Evolutionary conservation across 1,140 invertebrate species (phyloP).

Genomic region (Epicauta chinensis): DNA sequence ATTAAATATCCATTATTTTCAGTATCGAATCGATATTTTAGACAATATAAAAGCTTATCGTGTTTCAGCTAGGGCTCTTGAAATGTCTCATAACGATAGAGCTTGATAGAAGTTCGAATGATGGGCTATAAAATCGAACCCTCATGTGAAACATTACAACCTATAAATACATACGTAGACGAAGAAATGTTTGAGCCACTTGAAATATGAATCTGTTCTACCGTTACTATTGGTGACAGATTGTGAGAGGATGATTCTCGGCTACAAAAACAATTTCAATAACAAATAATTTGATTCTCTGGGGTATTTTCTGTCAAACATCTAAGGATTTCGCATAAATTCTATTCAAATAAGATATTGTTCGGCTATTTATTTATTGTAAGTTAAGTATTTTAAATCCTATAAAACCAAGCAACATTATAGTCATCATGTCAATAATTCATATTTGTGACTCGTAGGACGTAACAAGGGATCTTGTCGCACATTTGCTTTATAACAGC

Average conservation of each 20-base stretch:
- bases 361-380: too few species aligned
- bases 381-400: too few species aligned
- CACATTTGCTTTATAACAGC: too few species aligned
- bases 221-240: conserved; percentile 4
- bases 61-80: conserved; percentile 7
- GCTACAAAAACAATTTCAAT: too few species aligned
- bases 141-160: conserved; percentile 12
- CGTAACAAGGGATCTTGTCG: too few species aligned
- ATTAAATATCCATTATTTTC: conserved; percentile 16
- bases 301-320: too few species aligned
- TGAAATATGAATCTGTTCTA: conserved; percentile 5
- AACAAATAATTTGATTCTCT: too few species aligned
- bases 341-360: too few species aligned
- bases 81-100: conserved; percentile 8
- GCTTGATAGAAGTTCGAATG: conserved; percentile 13
- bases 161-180: not conserved
- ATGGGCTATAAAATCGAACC: not conserved
- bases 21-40: conserved; percentile 7
- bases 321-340: too few species aligned
- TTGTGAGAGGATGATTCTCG: not conserved
- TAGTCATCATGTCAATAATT: too few species aligned
- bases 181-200: not conserved
- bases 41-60: conserved; percentile 15
- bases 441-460: too few species aligned
- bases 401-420: too few species aligned